Percentiles rank a stretch among this genome's conserved stretches.
These are phyloP conservation scores for Mus minutoides DNA, from an alignment of 2,797 vertebrate genomes.

Conservation along the genomic window DNA sequence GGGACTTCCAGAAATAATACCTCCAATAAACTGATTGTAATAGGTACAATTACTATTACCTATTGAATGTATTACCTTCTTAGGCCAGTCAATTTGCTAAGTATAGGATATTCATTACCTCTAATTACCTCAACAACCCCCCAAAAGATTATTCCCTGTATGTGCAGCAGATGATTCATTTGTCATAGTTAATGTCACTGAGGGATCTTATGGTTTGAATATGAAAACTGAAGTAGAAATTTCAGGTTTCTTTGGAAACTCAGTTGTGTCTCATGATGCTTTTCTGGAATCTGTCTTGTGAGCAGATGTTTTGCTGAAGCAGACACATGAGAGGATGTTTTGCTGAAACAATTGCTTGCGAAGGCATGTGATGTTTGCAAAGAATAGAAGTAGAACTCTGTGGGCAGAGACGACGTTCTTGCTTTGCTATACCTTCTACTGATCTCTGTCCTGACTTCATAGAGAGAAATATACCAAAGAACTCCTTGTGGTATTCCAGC, in stretches of 20 bases:
- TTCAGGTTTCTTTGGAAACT: not conserved
- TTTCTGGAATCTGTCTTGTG: not conserved
- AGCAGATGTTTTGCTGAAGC: not conserved
- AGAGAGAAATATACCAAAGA: not conserved
- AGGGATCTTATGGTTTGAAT: not conserved
- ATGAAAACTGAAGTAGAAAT: not conserved
- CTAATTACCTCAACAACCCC: not conserved
- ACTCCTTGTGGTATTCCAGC: not conserved
- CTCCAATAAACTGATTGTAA: not conserved
- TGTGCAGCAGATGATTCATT: not conserved
- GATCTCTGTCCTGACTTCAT: not conserved
- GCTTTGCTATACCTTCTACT: not conserved
- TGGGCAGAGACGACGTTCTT: not conserved
- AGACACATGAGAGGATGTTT: not conserved
- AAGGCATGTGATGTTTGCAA: not conserved
- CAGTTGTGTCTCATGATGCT: not conserved
- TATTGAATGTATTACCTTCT: not conserved
- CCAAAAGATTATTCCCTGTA: not conserved
- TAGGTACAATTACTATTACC: not conserved
- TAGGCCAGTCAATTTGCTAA: not conserved
- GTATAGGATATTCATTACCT: fast-evolving
- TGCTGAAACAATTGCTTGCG: not conserved
- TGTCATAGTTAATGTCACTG: not conserved
- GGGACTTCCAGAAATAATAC: not conserved
- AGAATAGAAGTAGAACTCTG: not conserved